Evolutionary conservation across 2,797 vertebrate species (phyloP), one percentile per base, ranked within the genome.

Genomic region (Tympanoctomys barrerae): DNA sequence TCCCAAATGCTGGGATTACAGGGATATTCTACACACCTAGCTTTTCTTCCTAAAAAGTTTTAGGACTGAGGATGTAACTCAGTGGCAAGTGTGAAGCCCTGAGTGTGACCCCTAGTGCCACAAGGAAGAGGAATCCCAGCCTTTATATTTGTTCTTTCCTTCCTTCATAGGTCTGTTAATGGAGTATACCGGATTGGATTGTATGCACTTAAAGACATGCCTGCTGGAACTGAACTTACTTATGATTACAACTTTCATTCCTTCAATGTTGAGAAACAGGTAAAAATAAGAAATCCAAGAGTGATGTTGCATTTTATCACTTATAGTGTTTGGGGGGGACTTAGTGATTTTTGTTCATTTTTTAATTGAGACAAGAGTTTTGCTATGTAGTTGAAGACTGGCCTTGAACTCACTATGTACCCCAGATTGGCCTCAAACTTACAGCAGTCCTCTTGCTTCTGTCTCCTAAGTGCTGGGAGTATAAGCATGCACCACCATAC

Each of bases 231-330:
- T 0, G 99, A 99, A 91, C 99, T 99, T 97, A 99, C 99, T 57
- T 99, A 99, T 0, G 99, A 99, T 98, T 99, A 99, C 99, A 99
- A 99, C 97, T 99, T 99, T 97, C 99, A 99, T 97, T 99, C 99
- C 52, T 99, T 99, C 98, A 99, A 99, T 59, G 99, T 99, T 49
- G 99, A 99, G 90, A 99, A 99, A 96, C 99, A 99, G 99, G 99
- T 99, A 97, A 98, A 95, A 87, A n/a, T 78, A 57, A 62, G 80
- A 82, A 86, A 71, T 79, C 16, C 26, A 49, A 46, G 61, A 86
- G 49, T n/a, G 59, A 73, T 18, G 22, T 66, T 89, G 31, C 75
- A 71, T 12, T 85, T 59, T 61, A 6, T 95, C 33, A 19, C 22
- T 89, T 61, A 73, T 18, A 75, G 19, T 77, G 22, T 46, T 31